A percentile compares a stretch with the other conserved stretches of the same genome.
Evolutionary conservation across 2,113 vertebrate species (phyloP).

Genomic region (Salvelinus alpinus): DNA sequence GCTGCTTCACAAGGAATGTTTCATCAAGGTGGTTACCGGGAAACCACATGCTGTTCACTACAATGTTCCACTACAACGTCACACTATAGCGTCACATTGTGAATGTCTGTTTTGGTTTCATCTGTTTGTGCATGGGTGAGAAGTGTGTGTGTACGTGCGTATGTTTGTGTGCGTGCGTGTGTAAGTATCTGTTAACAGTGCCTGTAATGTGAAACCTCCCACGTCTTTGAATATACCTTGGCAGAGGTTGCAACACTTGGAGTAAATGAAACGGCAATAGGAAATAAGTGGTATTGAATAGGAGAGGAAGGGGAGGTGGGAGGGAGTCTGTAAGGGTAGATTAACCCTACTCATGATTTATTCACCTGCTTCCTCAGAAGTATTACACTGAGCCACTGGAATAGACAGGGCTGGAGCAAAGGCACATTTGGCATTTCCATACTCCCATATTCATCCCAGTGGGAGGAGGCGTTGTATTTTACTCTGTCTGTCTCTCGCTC

Average conservation of each 20-base stretch:
- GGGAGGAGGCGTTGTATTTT: no score
- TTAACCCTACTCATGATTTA: constrained; percentile 65
- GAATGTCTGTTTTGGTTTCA: not conserved
- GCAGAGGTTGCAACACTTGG: constrained; percentile 59
- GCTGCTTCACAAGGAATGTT: constrained; percentile 49
- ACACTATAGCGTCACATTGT: not conserved
- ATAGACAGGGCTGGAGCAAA: not conserved
- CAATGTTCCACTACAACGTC: no score
- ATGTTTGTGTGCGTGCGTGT: constrained; percentile 52
- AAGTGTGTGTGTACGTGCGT: constrained; percentile 29
- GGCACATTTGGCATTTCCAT: constrained; percentile 7
- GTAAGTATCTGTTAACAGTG: constrained; percentile 30
- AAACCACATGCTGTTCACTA: constrained; percentile 7
- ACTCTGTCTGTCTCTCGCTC: not conserved
- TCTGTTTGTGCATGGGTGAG: not conserved
- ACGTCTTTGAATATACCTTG: constrained; percentile 52
- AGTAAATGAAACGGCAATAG: constrained; percentile 30
- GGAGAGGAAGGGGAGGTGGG: constrained; percentile 36
- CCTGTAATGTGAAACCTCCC: constrained; percentile 44
- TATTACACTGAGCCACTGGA: constrained; percentile 51
- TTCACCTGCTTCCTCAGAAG: constrained; percentile 62
- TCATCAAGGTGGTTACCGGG: constrained; percentile 37
- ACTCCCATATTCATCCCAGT: not conserved
- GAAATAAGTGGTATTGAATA: constrained; percentile 25
- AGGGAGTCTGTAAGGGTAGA: constrained; percentile 32